These are phyloP conservation scores for Drosophila demipolita DNA, from an alignment of 2,888 invertebrate genomes.

Conservation along the genomic window DNA sequence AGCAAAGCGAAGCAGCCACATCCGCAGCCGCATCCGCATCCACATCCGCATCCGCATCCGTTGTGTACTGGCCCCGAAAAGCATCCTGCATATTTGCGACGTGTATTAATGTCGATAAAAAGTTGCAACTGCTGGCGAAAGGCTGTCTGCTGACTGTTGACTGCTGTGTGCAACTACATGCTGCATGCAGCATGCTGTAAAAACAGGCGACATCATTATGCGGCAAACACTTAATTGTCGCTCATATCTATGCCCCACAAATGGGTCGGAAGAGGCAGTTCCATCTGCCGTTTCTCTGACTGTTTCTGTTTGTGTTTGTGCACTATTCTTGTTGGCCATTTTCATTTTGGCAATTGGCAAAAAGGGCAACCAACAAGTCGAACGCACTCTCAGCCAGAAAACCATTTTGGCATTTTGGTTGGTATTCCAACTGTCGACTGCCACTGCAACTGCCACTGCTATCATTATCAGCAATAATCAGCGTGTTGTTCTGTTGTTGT, in stretches of 20 bases:
- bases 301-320: conserved; percentile 11
- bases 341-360: conserved; percentile 60
- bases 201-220: conserved; percentile 78
- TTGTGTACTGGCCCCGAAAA: conserved; percentile 34
- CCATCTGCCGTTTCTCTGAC: conserved; percentile 13
- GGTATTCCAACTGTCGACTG: no score
- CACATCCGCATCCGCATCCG: conserved; percentile 32
- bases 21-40: conserved; percentile 26
- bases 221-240: conserved; percentile 78
- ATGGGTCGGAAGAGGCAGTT: neutral
- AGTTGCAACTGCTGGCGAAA: conserved; percentile 62
- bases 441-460: conserved; percentile 29
- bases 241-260: conserved; percentile 69
- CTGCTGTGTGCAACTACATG: conserved; percentile 26
- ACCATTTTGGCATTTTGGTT: conserved; percentile 27
- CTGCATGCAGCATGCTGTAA: conserved; percentile 49
- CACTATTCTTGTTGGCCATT: conserved; percentile 48
- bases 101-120: conserved; percentile 72
- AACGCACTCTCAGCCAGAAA: conserved; percentile 40
- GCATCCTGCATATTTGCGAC: conserved; percentile 59
- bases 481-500: conserved; percentile 64
- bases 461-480: conserved; percentile 80
- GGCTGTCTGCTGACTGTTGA: conserved; percentile 15
- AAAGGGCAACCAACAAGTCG: conserved; percentile 47
- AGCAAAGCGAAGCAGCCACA: conserved; percentile 34